Evolutionary conservation across 1,140 invertebrate genomes (phyloP).

Genomic region (Caenorhabditis briggsae): DNA sequence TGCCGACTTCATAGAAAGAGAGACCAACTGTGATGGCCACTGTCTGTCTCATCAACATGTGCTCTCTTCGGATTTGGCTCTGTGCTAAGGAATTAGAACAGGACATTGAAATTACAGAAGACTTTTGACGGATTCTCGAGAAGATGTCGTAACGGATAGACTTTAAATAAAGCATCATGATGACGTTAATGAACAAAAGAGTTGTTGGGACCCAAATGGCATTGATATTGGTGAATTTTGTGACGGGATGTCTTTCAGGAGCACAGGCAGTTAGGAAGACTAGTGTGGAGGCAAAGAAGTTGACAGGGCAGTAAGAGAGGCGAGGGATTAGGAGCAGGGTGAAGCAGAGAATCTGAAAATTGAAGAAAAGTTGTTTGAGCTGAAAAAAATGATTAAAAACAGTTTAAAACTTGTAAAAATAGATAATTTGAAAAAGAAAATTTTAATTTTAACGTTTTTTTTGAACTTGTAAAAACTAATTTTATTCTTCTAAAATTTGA

Average conservation of each 20-base stretch:
- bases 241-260: conserved; percentile 13
- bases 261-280: conserved; percentile 7
- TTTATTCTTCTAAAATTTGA: too few species aligned
- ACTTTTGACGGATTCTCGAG: conserved; percentile 8
- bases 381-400: too few species aligned
- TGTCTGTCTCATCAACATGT: conserved; percentile 27
- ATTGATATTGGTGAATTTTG: conserved; percentile 16
- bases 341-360: conserved; percentile 27
- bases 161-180: conserved; percentile 23
- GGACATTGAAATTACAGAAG: not conserved
- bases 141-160: not conserved
- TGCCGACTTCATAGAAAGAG: conserved; percentile 30
- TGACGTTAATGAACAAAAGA: not conserved
- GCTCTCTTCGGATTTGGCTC: conserved; percentile 4
- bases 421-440: too few species aligned
- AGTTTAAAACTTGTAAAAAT: too few species aligned
- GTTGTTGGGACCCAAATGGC: conserved; percentile 12
- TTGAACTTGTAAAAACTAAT: too few species aligned
- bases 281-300: not conserved
- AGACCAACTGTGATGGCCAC: conserved; percentile 7
- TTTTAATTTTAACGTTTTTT: too few species aligned
- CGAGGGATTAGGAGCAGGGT: not conserved
- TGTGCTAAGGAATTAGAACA: not conserved
- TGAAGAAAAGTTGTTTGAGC: too few species aligned
- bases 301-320: conserved; percentile 1